Evolutionary conservation across 2,113 vertebrate genomes (phyloP).

Genomic region (Pyrgilauda ruficollis): DNA sequence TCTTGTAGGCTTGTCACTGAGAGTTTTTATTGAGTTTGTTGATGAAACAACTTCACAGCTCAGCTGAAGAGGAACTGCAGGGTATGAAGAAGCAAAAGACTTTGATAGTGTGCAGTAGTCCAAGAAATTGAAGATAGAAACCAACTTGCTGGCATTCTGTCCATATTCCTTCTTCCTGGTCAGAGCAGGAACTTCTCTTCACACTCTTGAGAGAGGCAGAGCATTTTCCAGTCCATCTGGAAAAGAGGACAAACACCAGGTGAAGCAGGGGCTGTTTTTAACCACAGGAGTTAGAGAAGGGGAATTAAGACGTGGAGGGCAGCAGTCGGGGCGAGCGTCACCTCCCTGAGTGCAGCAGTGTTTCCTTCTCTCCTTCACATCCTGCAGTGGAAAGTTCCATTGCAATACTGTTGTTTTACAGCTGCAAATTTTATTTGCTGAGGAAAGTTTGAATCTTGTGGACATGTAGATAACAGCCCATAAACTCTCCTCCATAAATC

Average conservation of each 20-base stretch:
- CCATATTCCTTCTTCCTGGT: neutral
- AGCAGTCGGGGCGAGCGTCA: rapidly evolving
- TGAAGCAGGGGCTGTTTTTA: neutral
- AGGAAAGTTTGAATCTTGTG: slow-evolving; percentile 33
- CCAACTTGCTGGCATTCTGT: neutral
- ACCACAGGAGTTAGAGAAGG: neutral
- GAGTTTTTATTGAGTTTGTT: slow-evolving; percentile 45
- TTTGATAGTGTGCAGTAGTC: slow-evolving; percentile 49
- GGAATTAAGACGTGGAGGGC: neutral
- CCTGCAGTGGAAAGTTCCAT: slow-evolving; percentile 22
- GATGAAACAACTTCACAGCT: slow-evolving; percentile 48
- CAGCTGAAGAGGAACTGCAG: slow-evolving; percentile 33
- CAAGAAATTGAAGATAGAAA: slow-evolving; percentile 52
- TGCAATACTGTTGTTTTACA: neutral
- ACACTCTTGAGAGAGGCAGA: neutral
- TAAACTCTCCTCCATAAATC: slow-evolving; percentile 24
- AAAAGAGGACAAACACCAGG: neutral
- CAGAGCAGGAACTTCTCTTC: neutral
- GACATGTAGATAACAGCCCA: neutral
- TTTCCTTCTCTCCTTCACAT: neutral
- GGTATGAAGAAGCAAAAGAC: slow-evolving; percentile 30
- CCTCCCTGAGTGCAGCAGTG: neutral
- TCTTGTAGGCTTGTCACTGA: slow-evolving; percentile 40
- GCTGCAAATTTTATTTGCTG: slow-evolving; percentile 4
- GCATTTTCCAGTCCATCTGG: neutral